Evolutionary conservation across 2,888 invertebrate species (phyloP).

Genomic region (Nemotelus pantherinus): DNA sequence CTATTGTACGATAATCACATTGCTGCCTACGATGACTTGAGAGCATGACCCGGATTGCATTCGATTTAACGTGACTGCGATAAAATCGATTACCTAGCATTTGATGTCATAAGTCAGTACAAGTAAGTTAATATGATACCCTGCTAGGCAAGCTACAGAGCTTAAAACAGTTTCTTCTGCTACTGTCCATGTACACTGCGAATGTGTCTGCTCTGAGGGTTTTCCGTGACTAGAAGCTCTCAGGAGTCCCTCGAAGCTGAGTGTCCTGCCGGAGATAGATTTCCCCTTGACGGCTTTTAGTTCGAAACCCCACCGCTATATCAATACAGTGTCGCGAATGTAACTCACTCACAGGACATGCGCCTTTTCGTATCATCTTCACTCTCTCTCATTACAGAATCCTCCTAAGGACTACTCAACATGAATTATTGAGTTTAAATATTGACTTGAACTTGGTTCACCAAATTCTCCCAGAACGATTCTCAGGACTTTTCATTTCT

Average conservation of each 20-base stretch:
- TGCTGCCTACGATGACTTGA: background rate
- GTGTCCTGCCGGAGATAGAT: background rate
- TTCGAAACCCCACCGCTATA: background rate
- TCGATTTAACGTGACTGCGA: background rate
- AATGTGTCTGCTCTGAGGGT: background rate
- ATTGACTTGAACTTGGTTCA: slow-evolving; percentile 52
- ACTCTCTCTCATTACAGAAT: slow-evolving; percentile 8
- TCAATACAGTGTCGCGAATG: background rate
- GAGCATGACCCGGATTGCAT: slow-evolving; percentile 29
- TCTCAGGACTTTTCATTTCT: background rate
- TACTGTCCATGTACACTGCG: no score
- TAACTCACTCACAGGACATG: slow-evolving; percentile 31
- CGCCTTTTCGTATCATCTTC: background rate
- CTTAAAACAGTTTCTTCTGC: background rate
- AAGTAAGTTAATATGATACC: background rate
- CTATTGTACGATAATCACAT: background rate
- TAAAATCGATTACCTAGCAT: slow-evolving; percentile 5
- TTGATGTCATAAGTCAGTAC: background rate
- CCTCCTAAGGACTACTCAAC: slow-evolving; percentile 18
- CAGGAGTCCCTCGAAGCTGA: background rate
- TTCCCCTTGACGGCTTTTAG: background rate
- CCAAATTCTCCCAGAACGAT: slow-evolving; percentile 20
- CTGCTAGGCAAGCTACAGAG: background rate
- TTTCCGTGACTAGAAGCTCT: background rate
- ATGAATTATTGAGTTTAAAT: slow-evolving; percentile 52